These are phyloP conservation scores for Trachelus iudaicus DNA, from an alignment of 2,888 invertebrate genomes.

Conservation along the genomic window DNA sequence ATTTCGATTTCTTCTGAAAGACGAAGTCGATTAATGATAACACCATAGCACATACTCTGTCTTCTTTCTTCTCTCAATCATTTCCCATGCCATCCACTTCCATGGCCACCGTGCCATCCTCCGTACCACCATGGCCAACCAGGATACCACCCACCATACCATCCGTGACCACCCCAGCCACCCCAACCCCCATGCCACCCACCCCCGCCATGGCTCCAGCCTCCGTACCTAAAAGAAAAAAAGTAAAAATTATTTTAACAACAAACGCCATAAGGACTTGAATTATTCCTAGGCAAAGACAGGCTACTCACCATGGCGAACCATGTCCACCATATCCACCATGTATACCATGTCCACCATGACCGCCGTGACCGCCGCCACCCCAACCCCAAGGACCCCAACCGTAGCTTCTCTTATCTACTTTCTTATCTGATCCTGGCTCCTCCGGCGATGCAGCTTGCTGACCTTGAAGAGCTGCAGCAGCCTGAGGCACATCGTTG, in stretches of 20 bases:
- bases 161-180: constrained; percentile 31
- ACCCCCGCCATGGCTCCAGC: constrained; percentile 22
- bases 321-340: constrained; percentile 35
- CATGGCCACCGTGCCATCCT: constrained; percentile 25
- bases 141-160: constrained; percentile 40
- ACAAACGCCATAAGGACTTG: too few relatives aligned
- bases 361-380: constrained; percentile 33
- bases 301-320: constrained; percentile 40
- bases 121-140: constrained; percentile 36
- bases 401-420: constrained; percentile 45
- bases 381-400: constrained; percentile 36
- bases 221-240: constrained; percentile 14
- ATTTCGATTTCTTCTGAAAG: too few relatives aligned
- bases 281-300: neutral
- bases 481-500: constrained; percentile 23
- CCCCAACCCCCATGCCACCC: constrained; percentile 30
- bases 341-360: constrained; percentile 32
- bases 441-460: constrained; percentile 21
- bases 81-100: constrained; percentile 38
- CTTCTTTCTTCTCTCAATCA: constrained; percentile 11
- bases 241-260: too few relatives aligned
- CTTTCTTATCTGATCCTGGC: constrained; percentile 36
- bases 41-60: neutral
- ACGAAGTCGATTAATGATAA: too few relatives aligned
- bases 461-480: constrained; percentile 23